Evolutionary conservation across 92 coral and sea anemone species (phyloP).

Genomic region (Anthopleura xanthogrammica): DNA sequence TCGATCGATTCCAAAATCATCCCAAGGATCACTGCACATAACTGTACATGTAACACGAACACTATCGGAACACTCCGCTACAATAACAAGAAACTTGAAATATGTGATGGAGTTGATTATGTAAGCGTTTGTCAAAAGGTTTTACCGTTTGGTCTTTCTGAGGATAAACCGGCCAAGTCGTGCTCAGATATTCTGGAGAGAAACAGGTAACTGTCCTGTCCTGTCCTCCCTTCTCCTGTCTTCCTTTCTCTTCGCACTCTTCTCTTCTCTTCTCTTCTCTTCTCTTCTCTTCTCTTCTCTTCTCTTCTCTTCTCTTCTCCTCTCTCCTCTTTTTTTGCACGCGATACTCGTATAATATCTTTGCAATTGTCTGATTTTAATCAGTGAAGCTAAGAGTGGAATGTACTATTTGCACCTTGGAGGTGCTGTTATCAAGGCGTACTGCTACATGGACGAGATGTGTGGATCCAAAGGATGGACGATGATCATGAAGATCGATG

Average conservation of each 20-base stretch:
- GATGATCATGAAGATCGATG: conserved; percentile 38
- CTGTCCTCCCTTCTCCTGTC: not conserved
- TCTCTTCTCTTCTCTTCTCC: too few species aligned
- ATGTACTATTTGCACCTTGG: conserved; percentile 23
- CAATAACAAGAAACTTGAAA: not conserved
- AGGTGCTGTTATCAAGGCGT: not conserved
- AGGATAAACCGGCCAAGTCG: not conserved
- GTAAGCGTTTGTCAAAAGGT: not conserved
- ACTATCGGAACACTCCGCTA: not conserved
- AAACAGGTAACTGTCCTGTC: not conserved
- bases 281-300: too few species aligned
- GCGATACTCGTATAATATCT: not conserved
- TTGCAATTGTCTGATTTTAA: not conserved
- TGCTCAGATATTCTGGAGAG: not conserved
- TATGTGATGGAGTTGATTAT: not conserved
- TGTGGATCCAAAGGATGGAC: conserved; percentile 33
- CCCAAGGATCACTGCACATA: not conserved
- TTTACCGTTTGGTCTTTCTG: not conserved
- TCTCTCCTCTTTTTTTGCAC: too few species aligned
- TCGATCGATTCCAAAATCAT: not conserved
- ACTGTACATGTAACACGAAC: not conserved
- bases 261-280: too few species aligned
- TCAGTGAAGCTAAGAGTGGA: conserved; percentile 13
- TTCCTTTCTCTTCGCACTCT: too few species aligned
- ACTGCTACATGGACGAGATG: conserved; percentile 26